Base-by-base conservation (phyloP, 1,140 invertebrate genomes). In the Tyrophagus putrescentiae region DNA sequence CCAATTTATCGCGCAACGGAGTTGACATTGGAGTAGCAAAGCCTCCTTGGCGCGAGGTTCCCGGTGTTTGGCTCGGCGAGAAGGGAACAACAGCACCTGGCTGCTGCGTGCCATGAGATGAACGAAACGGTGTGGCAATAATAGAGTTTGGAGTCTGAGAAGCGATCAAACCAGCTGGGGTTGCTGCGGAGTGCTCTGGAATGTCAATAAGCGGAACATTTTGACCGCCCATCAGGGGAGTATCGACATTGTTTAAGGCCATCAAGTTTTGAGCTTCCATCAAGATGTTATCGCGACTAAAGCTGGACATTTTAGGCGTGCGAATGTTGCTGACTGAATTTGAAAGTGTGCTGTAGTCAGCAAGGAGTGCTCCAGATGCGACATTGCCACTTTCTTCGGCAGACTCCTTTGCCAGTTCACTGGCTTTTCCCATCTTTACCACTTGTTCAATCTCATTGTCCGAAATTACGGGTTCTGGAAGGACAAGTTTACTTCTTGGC, bases 211-310 rank as follows among this genome's bases (percentile, higher is more conserved):
- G 71, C 0, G 90, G 87, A 1, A 93, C 96, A 70, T 98, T 98
- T 3, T 91, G 67, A 0, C 94, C 95, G 42, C 95, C 76, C 73
- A 97, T 97, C 0, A 98, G 72, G 11, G 95, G 95, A 0, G 95
- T 98, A 67, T 98, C 94, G 0, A 94, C 91, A 70, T 98, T 91
- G 0, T 87, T 90, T 5, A 98, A 72, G 4, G 94, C 94, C 85
- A 98, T 95, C 59, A 98, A 85, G 72, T 98, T 97, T 71, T 98
- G 92, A 0, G 94, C 93, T 75, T 98, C 94, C 70, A 77, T 77
- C 21, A 81, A 65, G 62, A 83, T 76, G 45, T 74, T 75, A 68
- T 89, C 85, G 41, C 76, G 69, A 32, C 64, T 68, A 11, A 64
- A 61, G 27, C 86, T 83, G 0, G 91, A 88, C 1, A 91, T 95